Percentiles rank a stretch among this genome's conserved stretches.
These are phyloP conservation scores for Mythimna lalbum DNA, from an alignment of 2,888 invertebrate species.

Conservation along the genomic window DNA sequence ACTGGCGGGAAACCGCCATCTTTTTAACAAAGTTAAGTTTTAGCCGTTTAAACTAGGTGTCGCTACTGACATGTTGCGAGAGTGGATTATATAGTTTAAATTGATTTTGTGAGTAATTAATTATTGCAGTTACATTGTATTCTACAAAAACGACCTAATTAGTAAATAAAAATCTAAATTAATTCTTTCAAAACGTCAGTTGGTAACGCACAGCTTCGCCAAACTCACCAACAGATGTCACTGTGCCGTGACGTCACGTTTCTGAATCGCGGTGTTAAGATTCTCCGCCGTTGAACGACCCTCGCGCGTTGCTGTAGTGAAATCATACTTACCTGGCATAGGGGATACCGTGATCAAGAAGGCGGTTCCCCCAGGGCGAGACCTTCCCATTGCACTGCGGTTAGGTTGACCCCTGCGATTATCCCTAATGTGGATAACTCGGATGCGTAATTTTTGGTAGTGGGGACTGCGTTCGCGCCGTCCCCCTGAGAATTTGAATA, in stretches of 20 bases:
- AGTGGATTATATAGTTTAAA: background rate
- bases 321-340: constrained; percentile 67
- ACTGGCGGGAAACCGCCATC: constrained; percentile 31
- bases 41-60: constrained; percentile 21
- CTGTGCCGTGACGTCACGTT: constrained; percentile 77
- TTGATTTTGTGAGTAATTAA: background rate
- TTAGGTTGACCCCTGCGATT: too few species aligned
- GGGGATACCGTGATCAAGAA: constrained; percentile 67
- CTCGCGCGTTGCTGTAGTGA: background rate
- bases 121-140: background rate
- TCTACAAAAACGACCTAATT: background rate
- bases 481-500: constrained; percentile 29
- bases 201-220: background rate
- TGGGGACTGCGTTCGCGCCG: constrained; percentile 67
- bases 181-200: rapidly evolving
- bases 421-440: too few species aligned
- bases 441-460: too few species aligned
- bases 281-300: constrained; percentile 41
- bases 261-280: too few species aligned
- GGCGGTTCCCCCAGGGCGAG: constrained; percentile 71
- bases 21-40: constrained; percentile 2
- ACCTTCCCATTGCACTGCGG: constrained; percentile 67
- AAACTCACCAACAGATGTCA: constrained; percentile 42
- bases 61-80: constrained; percentile 26
- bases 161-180: background rate